These are phyloP conservation scores for Pemphredon lugubris DNA, from an alignment of 2,888 invertebrate genomes.

Conservation along the genomic window DNA sequence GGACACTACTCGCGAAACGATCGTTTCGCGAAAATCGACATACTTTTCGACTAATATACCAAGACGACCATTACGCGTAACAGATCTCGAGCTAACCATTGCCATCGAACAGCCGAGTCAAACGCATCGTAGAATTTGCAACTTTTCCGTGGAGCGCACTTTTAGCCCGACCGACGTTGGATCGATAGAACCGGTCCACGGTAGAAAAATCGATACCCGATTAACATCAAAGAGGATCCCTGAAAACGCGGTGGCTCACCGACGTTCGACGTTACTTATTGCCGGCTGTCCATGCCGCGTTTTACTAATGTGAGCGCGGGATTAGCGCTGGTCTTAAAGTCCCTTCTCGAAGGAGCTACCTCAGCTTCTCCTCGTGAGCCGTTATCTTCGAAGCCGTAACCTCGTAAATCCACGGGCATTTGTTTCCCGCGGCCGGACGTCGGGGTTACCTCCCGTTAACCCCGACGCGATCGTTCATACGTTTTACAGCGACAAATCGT, in stretches of 20 bases:
- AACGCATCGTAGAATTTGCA: background rate
- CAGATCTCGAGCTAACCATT: too few relatives aligned
- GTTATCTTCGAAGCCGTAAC: constrained; percentile 62
- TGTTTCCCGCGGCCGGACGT: constrained; percentile 68
- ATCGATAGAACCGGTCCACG: background rate
- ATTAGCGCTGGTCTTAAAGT: constrained; percentile 68
- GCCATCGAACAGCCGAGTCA: background rate
- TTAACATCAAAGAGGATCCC: constrained; percentile 39
- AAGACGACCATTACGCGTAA: too few relatives aligned
- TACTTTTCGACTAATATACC: too few relatives aligned
- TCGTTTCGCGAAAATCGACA: too few relatives aligned
- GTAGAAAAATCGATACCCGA: constrained; percentile 25
- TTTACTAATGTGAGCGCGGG: constrained; percentile 73
- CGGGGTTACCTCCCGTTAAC: constrained; percentile 72
- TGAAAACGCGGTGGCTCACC: constrained; percentile 30
- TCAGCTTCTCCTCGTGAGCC: constrained; percentile 29
- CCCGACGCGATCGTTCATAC: constrained; percentile 73
- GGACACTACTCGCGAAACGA: too few relatives aligned
- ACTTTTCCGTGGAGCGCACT: too few relatives aligned
- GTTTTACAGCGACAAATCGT: constrained; percentile 68
- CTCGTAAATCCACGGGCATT: constrained; percentile 68
- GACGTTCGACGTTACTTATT: constrained; percentile 63
- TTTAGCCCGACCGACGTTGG: too few relatives aligned
- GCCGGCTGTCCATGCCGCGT: constrained; percentile 67
- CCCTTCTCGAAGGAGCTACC: constrained; percentile 12